These are phyloP conservation scores for Phorcus lineatus DNA, from an alignment of 2,888 invertebrate species.

Conservation along the genomic window DNA sequence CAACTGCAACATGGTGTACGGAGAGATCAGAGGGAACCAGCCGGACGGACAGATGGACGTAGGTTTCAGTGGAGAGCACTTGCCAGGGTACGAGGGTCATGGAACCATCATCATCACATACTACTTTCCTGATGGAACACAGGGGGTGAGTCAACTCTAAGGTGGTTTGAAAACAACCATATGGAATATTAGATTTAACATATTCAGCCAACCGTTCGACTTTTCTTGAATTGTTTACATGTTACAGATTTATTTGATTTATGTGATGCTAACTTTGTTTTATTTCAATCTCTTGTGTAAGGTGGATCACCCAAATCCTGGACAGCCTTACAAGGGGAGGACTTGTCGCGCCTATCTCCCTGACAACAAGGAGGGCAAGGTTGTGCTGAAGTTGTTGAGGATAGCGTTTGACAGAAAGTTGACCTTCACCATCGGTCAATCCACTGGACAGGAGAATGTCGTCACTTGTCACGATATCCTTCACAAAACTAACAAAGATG, in stretches of 20 bases:
- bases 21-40: constrained; percentile 61
- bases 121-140: constrained; percentile 69
- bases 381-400: constrained; percentile 53
- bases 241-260: too few species aligned
- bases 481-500: constrained; percentile 59
- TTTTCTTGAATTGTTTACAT: too few species aligned
- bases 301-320: constrained; percentile 64
- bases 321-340: constrained; percentile 57
- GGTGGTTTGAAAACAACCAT: not conserved
- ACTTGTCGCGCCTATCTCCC: constrained; percentile 63
- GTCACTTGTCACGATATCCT: constrained; percentile 66
- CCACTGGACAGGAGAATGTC: constrained; percentile 60
- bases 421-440: constrained; percentile 64
- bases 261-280: too few species aligned
- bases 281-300: too few species aligned
- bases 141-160: constrained; percentile 44
- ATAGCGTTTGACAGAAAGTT: constrained; percentile 60
- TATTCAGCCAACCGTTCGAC: too few species aligned
- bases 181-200: too few species aligned
- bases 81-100: constrained; percentile 44
- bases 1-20: constrained; percentile 60
- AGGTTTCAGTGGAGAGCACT: not conserved
- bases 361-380: constrained; percentile 57
- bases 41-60: constrained; percentile 60
- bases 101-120: constrained; percentile 54